phyloP scores from a whole-genome alignment of 1,140 invertebrate genomes.

The Procambarus virginalis region DNA sequence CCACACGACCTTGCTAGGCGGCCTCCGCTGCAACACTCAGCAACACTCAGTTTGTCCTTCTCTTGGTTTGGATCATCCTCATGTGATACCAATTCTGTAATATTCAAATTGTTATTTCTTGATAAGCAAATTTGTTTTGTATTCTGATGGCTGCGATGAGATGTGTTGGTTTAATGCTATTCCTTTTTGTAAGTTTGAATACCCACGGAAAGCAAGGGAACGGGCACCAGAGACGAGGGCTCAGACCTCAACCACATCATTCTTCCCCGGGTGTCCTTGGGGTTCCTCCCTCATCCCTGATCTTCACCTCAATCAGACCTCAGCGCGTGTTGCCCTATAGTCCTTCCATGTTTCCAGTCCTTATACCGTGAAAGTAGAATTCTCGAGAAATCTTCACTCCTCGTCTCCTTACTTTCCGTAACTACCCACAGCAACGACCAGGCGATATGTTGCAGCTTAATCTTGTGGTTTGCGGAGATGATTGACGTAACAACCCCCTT shows the following conservation, averaged over 20 bases:
- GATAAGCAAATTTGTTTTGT: slow-evolving; percentile 55
- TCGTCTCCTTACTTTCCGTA: not conserved
- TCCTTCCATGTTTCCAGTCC: not conserved
- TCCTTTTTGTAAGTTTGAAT: slow-evolving; percentile 31
- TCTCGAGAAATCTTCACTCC: not conserved
- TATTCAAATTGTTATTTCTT: slow-evolving; percentile 67
- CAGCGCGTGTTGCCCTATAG: not conserved
- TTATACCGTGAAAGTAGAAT: not conserved
- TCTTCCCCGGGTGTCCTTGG: slow-evolving; percentile 21
- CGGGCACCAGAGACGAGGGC: not conserved
- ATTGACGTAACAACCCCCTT: not conserved
- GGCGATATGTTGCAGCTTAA: slow-evolving; percentile 15
- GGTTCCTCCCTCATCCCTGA: not conserved
- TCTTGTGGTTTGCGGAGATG: slow-evolving; percentile 32
- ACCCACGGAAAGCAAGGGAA: slow-evolving; percentile 43
- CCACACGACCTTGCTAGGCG: not conserved
- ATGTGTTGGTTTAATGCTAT: slow-evolving; percentile 46
- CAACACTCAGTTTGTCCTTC: slow-evolving; percentile 24
- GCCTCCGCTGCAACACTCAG: slow-evolving; percentile 28
- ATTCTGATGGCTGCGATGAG: slow-evolving; percentile 37
- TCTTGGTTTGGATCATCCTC: slow-evolving; percentile 30
- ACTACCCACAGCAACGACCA: slow-evolving; percentile 13
- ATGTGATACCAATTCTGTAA: slow-evolving; percentile 65
- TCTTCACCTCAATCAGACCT: not conserved
- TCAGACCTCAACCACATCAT: not conserved